These are phyloP conservation scores for Triplophysa rosa DNA, from an alignment of 2,113 vertebrate genomes.

Conservation along the genomic window DNA sequence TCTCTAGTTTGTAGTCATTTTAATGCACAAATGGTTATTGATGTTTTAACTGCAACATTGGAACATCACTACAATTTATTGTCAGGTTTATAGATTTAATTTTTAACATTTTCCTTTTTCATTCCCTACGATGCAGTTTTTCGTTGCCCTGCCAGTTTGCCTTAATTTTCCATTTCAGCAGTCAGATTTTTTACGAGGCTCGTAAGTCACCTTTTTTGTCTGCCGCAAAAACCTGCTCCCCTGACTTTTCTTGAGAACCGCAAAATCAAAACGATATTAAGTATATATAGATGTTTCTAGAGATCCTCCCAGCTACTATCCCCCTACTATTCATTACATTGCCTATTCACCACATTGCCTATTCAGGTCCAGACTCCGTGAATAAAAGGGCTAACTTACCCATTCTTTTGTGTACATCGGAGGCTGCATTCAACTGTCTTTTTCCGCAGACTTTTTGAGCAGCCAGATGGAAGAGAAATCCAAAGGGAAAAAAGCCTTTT, in stretches of 20 bases:
- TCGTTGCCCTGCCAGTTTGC: not conserved
- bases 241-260: conserved; percentile 16
- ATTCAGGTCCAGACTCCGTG: conserved; percentile 71
- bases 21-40: not conserved
- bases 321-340: conserved; percentile 54
- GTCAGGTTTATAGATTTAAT: not conserved
- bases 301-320: conserved; percentile 62
- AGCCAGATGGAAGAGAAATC: conserved; percentile 90
- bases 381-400: conserved; percentile 91
- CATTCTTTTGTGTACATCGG: conserved; percentile 99
- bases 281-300: conserved; percentile 65
- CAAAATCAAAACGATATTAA: conserved; percentile 46
- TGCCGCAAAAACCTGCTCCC: conserved; percentile 9
- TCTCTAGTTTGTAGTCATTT: not conserved
- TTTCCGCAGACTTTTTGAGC: conserved; percentile 85
- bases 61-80: not conserved
- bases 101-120: not conserved
- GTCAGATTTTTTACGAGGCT: not conserved
- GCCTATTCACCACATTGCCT: conserved; percentile 68
- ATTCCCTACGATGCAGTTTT: not conserved
- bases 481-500: conserved; percentile 84
- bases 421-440: conserved; percentile 99
- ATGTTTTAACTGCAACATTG: not conserved
- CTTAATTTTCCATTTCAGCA: not conserved
- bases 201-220: not conserved